Conservation (phyloP, 2,797 vertebrate genomes). For the Melanotaenia boesemani region DNA sequence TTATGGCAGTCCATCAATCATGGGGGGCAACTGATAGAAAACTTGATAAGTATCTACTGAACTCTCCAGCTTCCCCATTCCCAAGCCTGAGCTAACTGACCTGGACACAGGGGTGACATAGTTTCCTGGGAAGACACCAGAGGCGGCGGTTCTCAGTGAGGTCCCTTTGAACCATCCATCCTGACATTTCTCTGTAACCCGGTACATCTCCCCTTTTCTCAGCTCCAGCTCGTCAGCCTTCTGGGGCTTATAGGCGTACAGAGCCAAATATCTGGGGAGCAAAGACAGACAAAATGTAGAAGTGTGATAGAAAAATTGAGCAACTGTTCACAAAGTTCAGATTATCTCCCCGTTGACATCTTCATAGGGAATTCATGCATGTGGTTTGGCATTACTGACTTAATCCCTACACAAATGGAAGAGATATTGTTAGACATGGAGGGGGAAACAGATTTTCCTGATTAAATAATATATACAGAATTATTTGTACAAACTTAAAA, state of each 20-base stretch:
- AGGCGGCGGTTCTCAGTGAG: constrained; percentile 90
- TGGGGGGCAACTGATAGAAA: neutral
- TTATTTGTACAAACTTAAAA: neutral
- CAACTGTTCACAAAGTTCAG: constrained; percentile 13
- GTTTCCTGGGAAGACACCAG: constrained; percentile 97
- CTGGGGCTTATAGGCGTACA: constrained; percentile 98
- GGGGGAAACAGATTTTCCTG: neutral
- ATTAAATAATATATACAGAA: neutral
- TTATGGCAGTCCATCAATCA: neutral
- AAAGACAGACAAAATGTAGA: constrained; percentile 25
- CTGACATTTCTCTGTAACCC: constrained; percentile 98
- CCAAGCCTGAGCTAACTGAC: constrained; percentile 51
- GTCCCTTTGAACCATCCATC: constrained; percentile 99
- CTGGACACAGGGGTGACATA: constrained; percentile 96
- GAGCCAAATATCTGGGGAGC: constrained; percentile 91
- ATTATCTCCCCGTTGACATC: constrained; percentile 9
- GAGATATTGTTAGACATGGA: neutral
- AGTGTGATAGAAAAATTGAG: constrained; percentile 13
- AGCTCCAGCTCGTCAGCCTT: constrained; percentile 97
- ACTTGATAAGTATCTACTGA: neutral
- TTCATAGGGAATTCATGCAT: constrained; percentile 8
- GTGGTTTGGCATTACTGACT: neutral
- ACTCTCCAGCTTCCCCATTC: neutral
- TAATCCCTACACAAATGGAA: neutral
- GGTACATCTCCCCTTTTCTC: constrained; percentile 98